Base-by-base conservation (phyloP, 2,888 invertebrate genomes). In the Amaurobius ferox region DNA sequence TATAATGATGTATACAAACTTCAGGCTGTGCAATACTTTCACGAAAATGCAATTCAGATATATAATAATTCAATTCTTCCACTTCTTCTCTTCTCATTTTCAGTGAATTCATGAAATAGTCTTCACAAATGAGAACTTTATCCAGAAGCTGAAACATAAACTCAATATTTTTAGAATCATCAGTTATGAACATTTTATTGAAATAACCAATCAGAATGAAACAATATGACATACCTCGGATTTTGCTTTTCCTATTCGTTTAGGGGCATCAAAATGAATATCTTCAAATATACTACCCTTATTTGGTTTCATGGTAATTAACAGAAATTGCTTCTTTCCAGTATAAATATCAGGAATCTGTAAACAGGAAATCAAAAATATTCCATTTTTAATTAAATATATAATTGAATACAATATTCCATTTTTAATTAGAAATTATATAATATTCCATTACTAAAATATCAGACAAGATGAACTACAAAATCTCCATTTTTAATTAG, bases 61-160 rank as follows among this genome's bases (percentile, higher is more conserved):
- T 76, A 19, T 64, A 48, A 40, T 35, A 71, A 29, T 76, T 83
- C 26, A 76, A 30, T 30, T 83, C 76, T 6, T 83, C 48, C 6
- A 71, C 44, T 64, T 83, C 81, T 64, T 83, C 81, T 64, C n/a
- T 76, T 70, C 81, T 62, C 28, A 71, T 19, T 35, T 76, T 83
- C 2, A 83, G 29, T 29, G 76, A 23, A 39, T 62, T 48, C 48
- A 71, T 40, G 32, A 83, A 71, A 19, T 68, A 62, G 23, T 76
- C 64, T 71, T 71, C 76, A 44, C 64, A 71, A 13, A 23, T 29
- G 5, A 28, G 13, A 32, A 76, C 48, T 48, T 70, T 64, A 16
- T 28, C 64, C 48, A 48, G 62, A 32, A 71, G 23, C 81, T 83
- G 64, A 28, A 28, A 79, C n/a, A n/a, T n/a, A n/a, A n/a, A n/a